These are phyloP conservation scores for Camelus dromedarius DNA, from an alignment of 2,113 vertebrate species.

Conservation along the genomic window DNA sequence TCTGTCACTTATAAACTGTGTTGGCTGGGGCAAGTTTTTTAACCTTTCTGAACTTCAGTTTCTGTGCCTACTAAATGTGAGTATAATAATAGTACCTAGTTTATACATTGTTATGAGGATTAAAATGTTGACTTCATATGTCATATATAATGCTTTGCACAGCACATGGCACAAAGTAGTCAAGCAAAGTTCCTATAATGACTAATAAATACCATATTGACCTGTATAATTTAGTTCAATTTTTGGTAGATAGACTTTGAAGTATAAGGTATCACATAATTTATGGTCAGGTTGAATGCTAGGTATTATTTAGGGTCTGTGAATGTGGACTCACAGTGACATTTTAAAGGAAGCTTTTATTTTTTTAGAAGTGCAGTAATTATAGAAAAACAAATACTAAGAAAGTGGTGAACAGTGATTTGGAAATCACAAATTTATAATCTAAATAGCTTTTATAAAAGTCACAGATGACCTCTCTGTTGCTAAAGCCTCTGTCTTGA, in stretches of 20 bases:
- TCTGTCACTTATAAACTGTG: background rate
- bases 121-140: background rate
- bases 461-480: background rate
- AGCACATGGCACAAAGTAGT: background rate
- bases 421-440: background rate
- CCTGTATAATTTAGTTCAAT: background rate
- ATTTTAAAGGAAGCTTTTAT: background rate
- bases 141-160: background rate
- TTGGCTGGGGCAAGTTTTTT: background rate
- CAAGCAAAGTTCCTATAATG: background rate
- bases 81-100: background rate
- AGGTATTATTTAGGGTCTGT: background rate
- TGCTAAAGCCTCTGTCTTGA: background rate
- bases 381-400: background rate
- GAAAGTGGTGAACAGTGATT: background rate
- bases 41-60: background rate
- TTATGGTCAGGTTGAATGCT: background rate
- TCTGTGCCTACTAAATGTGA: background rate
- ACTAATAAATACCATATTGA: background rate
- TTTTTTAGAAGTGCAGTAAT: background rate
- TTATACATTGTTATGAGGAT: background rate
- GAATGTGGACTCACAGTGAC: background rate
- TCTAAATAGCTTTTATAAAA: background rate
- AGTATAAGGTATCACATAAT: background rate
- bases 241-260: background rate